Base-by-base conservation (phyloP, 2,888 invertebrate genomes). In the Nomada fabriciana region DNA sequence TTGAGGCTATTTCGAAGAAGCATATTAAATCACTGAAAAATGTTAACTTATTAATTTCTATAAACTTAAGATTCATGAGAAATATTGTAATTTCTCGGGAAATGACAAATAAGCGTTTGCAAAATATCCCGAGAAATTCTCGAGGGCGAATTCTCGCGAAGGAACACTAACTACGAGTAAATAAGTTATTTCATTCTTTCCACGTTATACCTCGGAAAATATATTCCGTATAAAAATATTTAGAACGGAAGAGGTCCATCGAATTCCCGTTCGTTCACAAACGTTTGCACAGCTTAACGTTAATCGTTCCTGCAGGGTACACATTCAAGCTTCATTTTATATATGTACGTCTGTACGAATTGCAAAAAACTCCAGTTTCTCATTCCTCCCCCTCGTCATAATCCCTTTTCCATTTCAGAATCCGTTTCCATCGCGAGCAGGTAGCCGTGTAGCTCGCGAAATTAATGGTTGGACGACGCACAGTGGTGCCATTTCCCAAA, bases 401-500 rank as follows among this genome's bases (percentile, higher is more conserved):
- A 63, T 72, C 42, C 55, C 36, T 43, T 18, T 36, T 64, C 42
- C 63, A 23, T 42, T 63, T 72, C 53, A 23, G 25, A 63, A 63
- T 72, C 20, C 57, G 57, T 29, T 57, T 50, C 65, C 20, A 23
- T 47, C 5, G n/a, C 29, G 18, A 65, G 65, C 57, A n/a, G 25
- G 47, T 20, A 50, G 57, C 29, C 18, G 47, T 23, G 50, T 59
- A 59, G 65, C 47, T 18, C 57, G 29, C 13, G 36, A 73, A 65
- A 67, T 42, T 65, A 71, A 64, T 70, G 64, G 23, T 20, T 43
- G 52, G 25, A 20, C 65, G n/a, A 43, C n/a, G n/a, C n/a, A n/a
- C n/a, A n/a, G n/a, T n/a, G n/a, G n/a, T n/a, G n/a, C n/a, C n/a
- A n/a, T n/a, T n/a, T n/a, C n/a, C n/a, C n/a, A n/a, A n/a, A n/a